A percentile compares a stretch with the other conserved stretches of the same genome.
phyloP scores from a whole-genome alignment of 2,113 vertebrate genomes.

The Miniopterus natalensis region DNA sequence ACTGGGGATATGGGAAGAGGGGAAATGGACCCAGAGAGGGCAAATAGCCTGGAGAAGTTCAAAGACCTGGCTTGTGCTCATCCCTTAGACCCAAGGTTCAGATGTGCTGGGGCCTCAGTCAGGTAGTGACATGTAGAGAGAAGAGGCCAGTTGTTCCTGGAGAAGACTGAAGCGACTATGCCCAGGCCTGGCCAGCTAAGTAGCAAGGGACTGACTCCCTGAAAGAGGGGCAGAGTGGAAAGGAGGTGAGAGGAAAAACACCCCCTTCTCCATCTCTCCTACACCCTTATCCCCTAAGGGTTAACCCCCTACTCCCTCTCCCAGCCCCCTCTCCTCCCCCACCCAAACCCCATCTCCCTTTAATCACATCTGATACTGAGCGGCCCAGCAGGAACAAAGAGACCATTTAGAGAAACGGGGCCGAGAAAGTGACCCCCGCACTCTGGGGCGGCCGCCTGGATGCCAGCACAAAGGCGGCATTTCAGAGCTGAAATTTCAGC shows the following conservation, averaged over 20 bases:
- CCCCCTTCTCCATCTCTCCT: slow-evolving; percentile 1
- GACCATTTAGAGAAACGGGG: slow-evolving; percentile 88
- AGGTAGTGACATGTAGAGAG: not conserved
- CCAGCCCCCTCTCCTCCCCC: not conserved
- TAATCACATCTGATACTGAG: slow-evolving; percentile 92
- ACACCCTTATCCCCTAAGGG: slow-evolving; percentile 66
- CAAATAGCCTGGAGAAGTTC: not conserved
- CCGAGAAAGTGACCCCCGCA: slow-evolving; percentile 89
- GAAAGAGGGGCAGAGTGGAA: not conserved
- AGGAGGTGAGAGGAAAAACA: not conserved
- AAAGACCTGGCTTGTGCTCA: not conserved
- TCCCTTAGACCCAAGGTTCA: not conserved
- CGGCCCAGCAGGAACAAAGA: slow-evolving; percentile 88
- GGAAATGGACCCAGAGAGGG: not conserved
- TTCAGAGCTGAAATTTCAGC: slow-evolving; percentile 94
- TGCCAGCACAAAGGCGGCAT: slow-evolving; percentile 90
- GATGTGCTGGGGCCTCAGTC: not conserved
- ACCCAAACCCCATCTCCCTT: slow-evolving; percentile 84
- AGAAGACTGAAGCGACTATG: not conserved
- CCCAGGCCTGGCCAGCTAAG: not conserved
- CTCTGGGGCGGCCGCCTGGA: slow-evolving; percentile 89
- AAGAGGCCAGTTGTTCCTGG: slow-evolving; percentile 16
- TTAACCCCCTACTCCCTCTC: slow-evolving; percentile 55
- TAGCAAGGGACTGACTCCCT: not conserved
- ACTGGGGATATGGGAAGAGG: not conserved